Evolutionary conservation across 2,888 invertebrate genomes (phyloP).

Genomic region (Brachyopa scutellaris): DNA sequence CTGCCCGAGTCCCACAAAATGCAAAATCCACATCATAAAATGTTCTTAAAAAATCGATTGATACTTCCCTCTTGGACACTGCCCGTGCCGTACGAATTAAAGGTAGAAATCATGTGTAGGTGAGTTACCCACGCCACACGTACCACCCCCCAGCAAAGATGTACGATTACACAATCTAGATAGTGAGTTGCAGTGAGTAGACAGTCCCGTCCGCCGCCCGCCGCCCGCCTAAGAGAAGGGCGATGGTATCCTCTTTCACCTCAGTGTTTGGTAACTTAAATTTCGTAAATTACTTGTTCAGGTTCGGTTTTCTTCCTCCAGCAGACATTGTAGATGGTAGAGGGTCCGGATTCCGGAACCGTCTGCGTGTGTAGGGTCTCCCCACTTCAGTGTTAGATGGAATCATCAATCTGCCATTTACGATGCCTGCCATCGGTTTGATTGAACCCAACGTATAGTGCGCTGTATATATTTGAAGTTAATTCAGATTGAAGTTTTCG

Average conservation of each 20-base stretch:
- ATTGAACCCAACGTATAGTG: no score
- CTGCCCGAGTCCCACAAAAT: no score
- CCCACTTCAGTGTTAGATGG: slow-evolving; percentile 44
- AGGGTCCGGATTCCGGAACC: no score
- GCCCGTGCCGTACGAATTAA: no score
- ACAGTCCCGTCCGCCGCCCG: no score
- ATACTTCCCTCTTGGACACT: no score
- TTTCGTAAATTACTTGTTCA: slow-evolving; percentile 65
- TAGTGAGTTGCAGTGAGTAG: no score
- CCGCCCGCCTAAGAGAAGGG: no score
- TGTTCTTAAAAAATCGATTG: slow-evolving; percentile 63
- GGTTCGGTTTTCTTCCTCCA: slow-evolving; percentile 44
- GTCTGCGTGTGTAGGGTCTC: no score
- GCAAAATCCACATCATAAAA: slow-evolving; percentile 51
- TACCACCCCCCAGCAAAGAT: slow-evolving; percentile 33
- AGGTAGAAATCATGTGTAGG: no score
- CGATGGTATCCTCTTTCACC: slow-evolving; percentile 27
- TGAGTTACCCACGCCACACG: no score
- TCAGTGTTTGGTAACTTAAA: slow-evolving; percentile 35
- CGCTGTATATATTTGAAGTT: slow-evolving; percentile 28
- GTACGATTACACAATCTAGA: slow-evolving; percentile 64
- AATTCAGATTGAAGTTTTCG: slow-evolving; percentile 39
- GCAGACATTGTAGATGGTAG: no score
- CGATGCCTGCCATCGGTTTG: slow-evolving; percentile 15
- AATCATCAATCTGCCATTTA: slow-evolving; percentile 63